Conservation (phyloP, 2,888 invertebrate genomes). For the Athetis lepigone region DNA sequence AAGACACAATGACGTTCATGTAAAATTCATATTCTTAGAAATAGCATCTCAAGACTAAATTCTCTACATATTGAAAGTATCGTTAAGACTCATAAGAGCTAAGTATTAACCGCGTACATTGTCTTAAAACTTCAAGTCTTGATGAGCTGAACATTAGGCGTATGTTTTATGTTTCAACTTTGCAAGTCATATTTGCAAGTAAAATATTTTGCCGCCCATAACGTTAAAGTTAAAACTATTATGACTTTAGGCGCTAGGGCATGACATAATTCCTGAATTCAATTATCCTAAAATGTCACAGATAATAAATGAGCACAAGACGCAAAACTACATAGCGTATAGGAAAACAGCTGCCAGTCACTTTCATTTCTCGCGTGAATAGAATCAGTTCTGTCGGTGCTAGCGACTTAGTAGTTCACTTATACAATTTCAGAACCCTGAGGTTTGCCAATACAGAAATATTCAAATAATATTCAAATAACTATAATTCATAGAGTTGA, state of each 20-base stretch:
- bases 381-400: constrained; percentile 73
- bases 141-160: not conserved
- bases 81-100: not conserved
- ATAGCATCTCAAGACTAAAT: not conserved
- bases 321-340: constrained; percentile 36
- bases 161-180: constrained; percentile 17
- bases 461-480: constrained; percentile 64
- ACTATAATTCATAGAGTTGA: constrained; percentile 62
- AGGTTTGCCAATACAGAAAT: constrained; percentile 60
- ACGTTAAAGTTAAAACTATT: constrained; percentile 20
- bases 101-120: not conserved
- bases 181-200: constrained; percentile 15
- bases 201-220: constrained; percentile 27
- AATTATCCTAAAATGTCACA: constrained; percentile 54
- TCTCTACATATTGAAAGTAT: not conserved
- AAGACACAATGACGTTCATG: not conserved
- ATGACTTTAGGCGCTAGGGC: constrained; percentile 18
- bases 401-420: constrained; percentile 72
- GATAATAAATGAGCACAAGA: constrained; percentile 56
- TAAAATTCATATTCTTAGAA: not conserved
- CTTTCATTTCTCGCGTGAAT: constrained; percentile 89
- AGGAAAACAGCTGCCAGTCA: constrained; percentile 74
- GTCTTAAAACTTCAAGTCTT: too few relatives aligned
- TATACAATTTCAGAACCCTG: constrained; percentile 67
- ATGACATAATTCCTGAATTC: constrained; percentile 39